Percentiles rank a stretch among this genome's conserved stretches.
Conservation (phyloP, 2,888 invertebrate species). For the Drosophila ustulata region DNA sequence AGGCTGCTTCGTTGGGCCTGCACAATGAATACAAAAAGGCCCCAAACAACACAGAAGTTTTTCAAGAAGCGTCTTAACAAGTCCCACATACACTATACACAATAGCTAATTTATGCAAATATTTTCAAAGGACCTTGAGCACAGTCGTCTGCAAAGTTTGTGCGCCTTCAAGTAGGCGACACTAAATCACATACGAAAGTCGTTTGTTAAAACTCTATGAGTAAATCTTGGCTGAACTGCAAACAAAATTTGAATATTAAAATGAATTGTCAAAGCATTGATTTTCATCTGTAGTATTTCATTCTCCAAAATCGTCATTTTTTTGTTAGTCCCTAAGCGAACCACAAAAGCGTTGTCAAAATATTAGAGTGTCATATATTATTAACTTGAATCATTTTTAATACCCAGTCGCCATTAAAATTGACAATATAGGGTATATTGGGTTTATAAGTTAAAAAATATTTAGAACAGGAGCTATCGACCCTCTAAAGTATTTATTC, state of each 20-base stretch:
- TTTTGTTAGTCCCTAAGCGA: not conserved
- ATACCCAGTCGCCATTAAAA: no score
- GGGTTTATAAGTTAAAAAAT: no score
- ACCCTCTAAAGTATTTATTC: no score
- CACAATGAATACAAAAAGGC: slow-evolving; percentile 27
- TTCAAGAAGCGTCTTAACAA: slow-evolving; percentile 43
- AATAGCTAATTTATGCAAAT: slow-evolving; percentile 68
- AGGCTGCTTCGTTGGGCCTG: slow-evolving; percentile 6
- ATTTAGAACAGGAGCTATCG: no score
- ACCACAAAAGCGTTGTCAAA: not conserved
- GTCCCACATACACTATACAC: slow-evolving; percentile 34
- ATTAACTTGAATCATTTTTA: not conserved
- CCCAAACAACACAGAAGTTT: slow-evolving; percentile 13
- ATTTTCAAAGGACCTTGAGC: slow-evolving; percentile 49
- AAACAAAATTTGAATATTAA: slow-evolving; percentile 7
- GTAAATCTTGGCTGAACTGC: not conserved
- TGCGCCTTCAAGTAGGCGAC: slow-evolving; percentile 30
- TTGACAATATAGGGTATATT: no score
- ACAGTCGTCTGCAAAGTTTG: slow-evolving; percentile 49
- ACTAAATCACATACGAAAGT: slow-evolving; percentile 57
- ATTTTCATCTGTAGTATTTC: not conserved
- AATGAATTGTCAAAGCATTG: slow-evolving; percentile 1
- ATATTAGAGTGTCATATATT: not conserved
- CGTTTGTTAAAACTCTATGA: slow-evolving; percentile 20
- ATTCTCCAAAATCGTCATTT: not conserved